These are phyloP conservation scores for Augochlorella aurata DNA, from an alignment of 2,888 invertebrate genomes.

Conservation along the genomic window DNA sequence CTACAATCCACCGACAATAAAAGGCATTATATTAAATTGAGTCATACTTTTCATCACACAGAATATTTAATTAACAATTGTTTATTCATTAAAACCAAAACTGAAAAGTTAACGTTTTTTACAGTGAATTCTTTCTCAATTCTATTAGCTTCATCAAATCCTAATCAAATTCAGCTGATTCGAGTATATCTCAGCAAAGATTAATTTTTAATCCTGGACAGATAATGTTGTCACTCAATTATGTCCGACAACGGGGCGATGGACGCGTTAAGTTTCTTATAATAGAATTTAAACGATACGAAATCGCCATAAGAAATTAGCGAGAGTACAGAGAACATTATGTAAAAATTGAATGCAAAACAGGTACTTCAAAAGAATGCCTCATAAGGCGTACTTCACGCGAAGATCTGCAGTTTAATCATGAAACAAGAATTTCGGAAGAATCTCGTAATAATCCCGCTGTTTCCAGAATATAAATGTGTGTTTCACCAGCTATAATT, in stretches of 20 bases:
- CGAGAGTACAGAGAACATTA: background rate
- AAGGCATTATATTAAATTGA: no score
- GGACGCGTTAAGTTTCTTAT: background rate
- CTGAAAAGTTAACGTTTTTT: no score
- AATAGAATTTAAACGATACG: background rate
- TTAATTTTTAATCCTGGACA: no score
- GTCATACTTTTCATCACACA: no score
- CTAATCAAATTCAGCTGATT: no score
- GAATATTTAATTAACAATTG: no score
- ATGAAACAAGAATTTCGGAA: slow-evolving; percentile 10
- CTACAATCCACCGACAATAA: no score
- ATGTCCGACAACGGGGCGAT: no score
- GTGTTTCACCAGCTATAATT: background rate
- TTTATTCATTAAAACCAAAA: background rate
- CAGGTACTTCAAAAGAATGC: slow-evolving; percentile 6
- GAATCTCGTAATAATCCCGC: background rate
- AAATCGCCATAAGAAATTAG: background rate
- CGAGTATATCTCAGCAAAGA: no score
- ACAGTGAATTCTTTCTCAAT: no score
- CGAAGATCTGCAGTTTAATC: slow-evolving; percentile 8
- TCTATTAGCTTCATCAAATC: no score
- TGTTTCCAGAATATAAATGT: background rate
- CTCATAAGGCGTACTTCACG: background rate
- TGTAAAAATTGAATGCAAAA: background rate
- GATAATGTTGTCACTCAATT: no score